A percentile compares a stretch with the other conserved stretches of the same genome.
Conservation (phyloP, 2,113 vertebrate species). For the Pleuronectes platessa region DNA sequence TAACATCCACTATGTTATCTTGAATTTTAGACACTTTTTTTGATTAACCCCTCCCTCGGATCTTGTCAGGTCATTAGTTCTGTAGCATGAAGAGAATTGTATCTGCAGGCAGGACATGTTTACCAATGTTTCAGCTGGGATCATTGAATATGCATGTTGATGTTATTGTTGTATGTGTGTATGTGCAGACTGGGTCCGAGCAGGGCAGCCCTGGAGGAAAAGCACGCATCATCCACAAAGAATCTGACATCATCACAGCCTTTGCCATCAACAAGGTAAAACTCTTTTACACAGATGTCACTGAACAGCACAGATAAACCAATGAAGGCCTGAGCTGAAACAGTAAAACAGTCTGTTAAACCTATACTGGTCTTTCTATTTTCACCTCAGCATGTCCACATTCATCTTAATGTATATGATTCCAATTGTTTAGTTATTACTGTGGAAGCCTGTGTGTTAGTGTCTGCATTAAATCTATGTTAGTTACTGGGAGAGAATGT, state of each 20-base stretch:
- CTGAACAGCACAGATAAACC: background rate
- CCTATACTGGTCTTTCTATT: too few species aligned
- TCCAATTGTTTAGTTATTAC: background rate
- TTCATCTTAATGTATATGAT: background rate
- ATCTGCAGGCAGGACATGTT: conserved; percentile 30
- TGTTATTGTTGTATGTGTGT: conserved; percentile 18
- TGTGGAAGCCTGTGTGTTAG: too few species aligned
- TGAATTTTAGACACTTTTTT: conserved; percentile 30
- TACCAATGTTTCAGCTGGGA: conserved; percentile 17
- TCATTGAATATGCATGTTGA: conserved; percentile 8
- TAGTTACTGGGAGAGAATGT: too few species aligned
- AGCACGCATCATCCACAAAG: conserved; percentile 97
- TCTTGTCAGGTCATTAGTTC: conserved; percentile 35
- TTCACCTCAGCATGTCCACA: too few species aligned
- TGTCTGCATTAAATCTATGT: too few species aligned
- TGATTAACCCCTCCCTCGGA: conserved; percentile 8
- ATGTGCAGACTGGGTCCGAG: conserved; percentile 89
- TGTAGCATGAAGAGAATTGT: conserved; percentile 39
- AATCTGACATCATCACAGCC: conserved; percentile 98
- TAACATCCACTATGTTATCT: conserved; percentile 6
- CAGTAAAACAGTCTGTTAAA: too few species aligned
- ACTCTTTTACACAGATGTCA: conserved; percentile 1
- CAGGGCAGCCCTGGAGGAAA: conserved; percentile 90
- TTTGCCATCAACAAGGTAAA: conserved; percentile 98
- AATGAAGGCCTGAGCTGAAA: too few species aligned